Evolutionary conservation across 2,888 invertebrate genomes (phyloP).

Genomic region (Tanypteryx hageni): DNA sequence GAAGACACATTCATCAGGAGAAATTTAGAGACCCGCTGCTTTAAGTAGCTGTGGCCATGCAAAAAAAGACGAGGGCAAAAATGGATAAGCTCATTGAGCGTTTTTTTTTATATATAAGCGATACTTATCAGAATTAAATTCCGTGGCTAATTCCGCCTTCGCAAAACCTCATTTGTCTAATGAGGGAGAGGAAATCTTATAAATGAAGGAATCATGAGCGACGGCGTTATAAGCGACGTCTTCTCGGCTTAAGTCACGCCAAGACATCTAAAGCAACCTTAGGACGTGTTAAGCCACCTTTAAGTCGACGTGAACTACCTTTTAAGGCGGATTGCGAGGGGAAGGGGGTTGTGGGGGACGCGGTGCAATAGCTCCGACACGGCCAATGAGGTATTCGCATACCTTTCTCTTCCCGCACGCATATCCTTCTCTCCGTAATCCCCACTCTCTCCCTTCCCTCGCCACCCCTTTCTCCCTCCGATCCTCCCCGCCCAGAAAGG

Average conservation of each 20-base stretch:
- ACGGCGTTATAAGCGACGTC: conserved; percentile 7
- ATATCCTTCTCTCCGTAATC: background rate
- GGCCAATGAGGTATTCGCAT: background rate
- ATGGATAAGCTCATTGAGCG: background rate
- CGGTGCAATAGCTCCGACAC: background rate
- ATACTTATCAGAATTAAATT: conserved; percentile 8
- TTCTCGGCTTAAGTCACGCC: conserved; percentile 1
- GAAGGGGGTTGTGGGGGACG: no score
- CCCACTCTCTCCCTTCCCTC: background rate
- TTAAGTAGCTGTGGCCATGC: background rate
- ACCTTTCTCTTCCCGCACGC: background rate
- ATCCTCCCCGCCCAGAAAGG: background rate
- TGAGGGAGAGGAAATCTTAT: background rate
- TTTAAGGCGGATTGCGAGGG: background rate
- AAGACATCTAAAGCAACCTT: conserved; percentile 12
- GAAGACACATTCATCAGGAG: no score
- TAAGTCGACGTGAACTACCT: background rate
- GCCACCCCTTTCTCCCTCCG: background rate
- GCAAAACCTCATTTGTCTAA: background rate
- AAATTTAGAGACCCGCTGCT: background rate
- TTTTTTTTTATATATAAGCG: background rate
- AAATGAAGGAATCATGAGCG: conserved; percentile 8
- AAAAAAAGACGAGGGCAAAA: background rate
- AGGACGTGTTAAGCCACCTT: conserved; percentile 17
- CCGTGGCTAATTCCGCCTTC: background rate